These are phyloP conservation scores for Palythoa grandis DNA, from an alignment of 92 coral and sea anemone genomes.

Conservation along the genomic window DNA sequence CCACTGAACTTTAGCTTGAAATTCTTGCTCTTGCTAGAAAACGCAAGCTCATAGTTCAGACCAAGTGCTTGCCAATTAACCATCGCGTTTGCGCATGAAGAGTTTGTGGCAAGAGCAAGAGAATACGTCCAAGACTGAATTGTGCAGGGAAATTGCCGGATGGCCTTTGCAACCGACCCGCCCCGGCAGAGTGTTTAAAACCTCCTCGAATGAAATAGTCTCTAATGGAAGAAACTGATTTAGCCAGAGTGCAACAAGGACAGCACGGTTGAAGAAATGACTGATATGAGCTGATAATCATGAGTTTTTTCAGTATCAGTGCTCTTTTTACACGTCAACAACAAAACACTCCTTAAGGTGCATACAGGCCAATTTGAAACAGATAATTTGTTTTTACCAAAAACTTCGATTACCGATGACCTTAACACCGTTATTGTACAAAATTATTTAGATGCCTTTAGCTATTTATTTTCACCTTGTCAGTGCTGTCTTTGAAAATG, in stretches of 20 bases:
- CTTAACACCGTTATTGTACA: not conserved
- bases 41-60: not conserved
- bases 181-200: not conserved
- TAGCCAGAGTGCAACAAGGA: not conserved
- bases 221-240: not conserved
- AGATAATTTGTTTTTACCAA: not conserved
- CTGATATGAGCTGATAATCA: not conserved
- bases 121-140: not conserved
- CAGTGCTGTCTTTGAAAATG: not conserved
- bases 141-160: not conserved
- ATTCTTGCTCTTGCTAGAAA: not conserved
- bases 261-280: not conserved
- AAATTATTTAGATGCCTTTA: not conserved
- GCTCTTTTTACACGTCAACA: not conserved
- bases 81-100: not conserved
- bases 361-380: not conserved
- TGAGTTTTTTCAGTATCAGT: not conserved
- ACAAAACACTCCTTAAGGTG: not conserved
- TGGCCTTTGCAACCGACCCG: not conserved
- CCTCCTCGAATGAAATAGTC: not conserved
- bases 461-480: not conserved
- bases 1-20: not conserved
- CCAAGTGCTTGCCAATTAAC: not conserved
- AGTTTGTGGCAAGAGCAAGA: not conserved
- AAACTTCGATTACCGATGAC: not conserved